Base-by-base conservation (phyloP, 2,888 invertebrate species). In the Idaea straminata region DNA sequence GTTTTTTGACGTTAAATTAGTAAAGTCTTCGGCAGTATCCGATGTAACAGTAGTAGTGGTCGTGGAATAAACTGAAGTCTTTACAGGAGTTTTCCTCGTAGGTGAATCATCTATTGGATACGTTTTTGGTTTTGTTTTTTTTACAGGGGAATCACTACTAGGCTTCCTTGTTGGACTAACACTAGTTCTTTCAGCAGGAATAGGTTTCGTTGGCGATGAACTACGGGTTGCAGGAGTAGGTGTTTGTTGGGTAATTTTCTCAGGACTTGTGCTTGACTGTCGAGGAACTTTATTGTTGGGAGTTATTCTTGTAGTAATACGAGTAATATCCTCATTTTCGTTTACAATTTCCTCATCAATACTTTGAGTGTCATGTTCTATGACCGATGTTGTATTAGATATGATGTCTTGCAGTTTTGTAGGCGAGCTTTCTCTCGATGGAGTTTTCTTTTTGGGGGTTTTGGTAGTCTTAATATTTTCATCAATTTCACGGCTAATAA, bases 341-440 rank as follows among this genome's bases (percentile, higher is more conserved):
- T 64, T 69, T 0, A 65, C 58, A 13, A 59, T 57, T 64, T 64
- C 64, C 64, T 69, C 59, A 57, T 68, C 61, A 10, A 64, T 61
- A 59, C 74, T 69, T 16, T 68, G 68, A 38, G 62, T 65, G 5
- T 61, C 61, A 63, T 72, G 63, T 58, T 72, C 64, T 34, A 47
- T 57, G 62, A 63, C 58, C 7, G 64, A 66, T 58, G 74, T 77
- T 5, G 75, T 72, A 65, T 71, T 70, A 34, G 72, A 69, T 61
- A 77, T 79, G 35, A 81, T 81, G 64, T 85, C 82, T 67, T 80
- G 75, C n/a, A 82, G 71, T 74, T 88, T 86, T 15, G 82, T 78
- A 0, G 86, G 84, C 5, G 87, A 87, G 57, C 67, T 80, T n/a
- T 84, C 83, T 66, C 79, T 76, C 0, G 69, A 64, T 7, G 71